A percentile compares a stretch with the other conserved stretches of the same genome.
phyloP scores from a whole-genome alignment of 2,797 vertebrate species.

The Octomys mimax region DNA sequence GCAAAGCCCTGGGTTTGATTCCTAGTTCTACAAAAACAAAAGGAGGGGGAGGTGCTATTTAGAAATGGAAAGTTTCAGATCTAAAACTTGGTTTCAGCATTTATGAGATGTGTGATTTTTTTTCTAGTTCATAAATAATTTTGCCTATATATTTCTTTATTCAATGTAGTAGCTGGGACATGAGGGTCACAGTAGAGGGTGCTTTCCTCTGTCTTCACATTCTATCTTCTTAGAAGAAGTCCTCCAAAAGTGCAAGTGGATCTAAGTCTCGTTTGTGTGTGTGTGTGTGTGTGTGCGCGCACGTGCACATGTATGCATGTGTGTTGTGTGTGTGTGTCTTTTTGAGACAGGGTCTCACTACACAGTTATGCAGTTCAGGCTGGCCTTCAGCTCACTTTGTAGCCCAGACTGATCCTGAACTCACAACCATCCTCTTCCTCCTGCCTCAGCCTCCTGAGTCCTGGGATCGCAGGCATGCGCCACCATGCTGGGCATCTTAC shows the following conservation, averaged over 20 bases:
- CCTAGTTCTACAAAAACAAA: neutral
- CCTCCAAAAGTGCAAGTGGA: neutral
- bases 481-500: neutral
- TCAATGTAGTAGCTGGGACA: neutral
- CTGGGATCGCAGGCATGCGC: too few relatives aligned
- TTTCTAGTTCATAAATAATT: neutral
- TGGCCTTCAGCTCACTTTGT: too few relatives aligned
- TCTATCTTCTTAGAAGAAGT: neutral
- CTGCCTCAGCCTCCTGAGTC: too few relatives aligned
- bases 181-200: neutral
- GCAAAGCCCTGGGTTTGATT: neutral
- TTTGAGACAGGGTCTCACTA: too few relatives aligned
- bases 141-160: neutral
- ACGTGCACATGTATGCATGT: too few relatives aligned
- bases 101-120: neutral
- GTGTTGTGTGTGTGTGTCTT: too few relatives aligned
- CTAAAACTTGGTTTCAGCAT: neutral
- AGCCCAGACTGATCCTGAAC: too few relatives aligned
- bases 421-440: too few relatives aligned
- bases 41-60: neutral
- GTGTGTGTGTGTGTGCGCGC: too few relatives aligned
- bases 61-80: neutral
- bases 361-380: too few relatives aligned
- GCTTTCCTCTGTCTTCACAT: neutral
- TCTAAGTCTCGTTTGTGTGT: too few relatives aligned